These are phyloP conservation scores for Heterotis niloticus DNA, from an alignment of 2,113 vertebrate genomes.

Conservation along the genomic window DNA sequence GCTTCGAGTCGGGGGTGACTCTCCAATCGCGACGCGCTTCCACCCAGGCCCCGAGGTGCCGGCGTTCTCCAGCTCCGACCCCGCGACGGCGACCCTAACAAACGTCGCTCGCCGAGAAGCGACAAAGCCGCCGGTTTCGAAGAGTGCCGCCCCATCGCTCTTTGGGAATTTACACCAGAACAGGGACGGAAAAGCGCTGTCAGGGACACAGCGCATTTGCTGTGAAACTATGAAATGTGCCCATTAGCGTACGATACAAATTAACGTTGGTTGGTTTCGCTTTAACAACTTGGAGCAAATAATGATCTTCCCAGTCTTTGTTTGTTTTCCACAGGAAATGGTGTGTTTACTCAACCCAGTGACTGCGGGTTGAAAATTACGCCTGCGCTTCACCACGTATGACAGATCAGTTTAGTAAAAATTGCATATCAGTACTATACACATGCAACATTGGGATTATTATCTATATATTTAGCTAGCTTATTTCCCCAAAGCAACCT, in stretches of 20 bases:
- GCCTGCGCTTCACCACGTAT: too few relatives aligned
- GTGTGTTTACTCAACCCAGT: too few relatives aligned
- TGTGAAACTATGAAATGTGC: not conserved
- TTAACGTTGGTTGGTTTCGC: not conserved
- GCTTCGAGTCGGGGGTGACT: slow-evolving; percentile 22
- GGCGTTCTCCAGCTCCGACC: slow-evolving; percentile 14
- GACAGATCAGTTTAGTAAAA: too few relatives aligned
- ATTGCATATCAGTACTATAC: too few relatives aligned
- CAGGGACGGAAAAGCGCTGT: not conserved
- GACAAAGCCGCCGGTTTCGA: not conserved
- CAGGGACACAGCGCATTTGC: not conserved
- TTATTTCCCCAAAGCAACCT: too few relatives aligned
- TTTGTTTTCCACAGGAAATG: not conserved
- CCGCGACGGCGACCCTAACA: slow-evolving; percentile 19
- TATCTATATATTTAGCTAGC: too few relatives aligned
- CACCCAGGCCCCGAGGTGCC: not conserved
- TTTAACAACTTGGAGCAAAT: not conserved
- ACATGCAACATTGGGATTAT: too few relatives aligned
- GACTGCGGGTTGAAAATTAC: too few relatives aligned
- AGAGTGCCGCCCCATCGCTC: slow-evolving; percentile 5
- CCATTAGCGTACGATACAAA: not conserved
- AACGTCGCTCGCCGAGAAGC: slow-evolving; percentile 13
- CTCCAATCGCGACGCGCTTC: slow-evolving; percentile 16
- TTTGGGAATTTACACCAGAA: not conserved
- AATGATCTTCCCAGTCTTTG: not conserved